phyloP scores from a whole-genome alignment of 2,113 vertebrate species.

The Sphyrna mokarran region DNA sequence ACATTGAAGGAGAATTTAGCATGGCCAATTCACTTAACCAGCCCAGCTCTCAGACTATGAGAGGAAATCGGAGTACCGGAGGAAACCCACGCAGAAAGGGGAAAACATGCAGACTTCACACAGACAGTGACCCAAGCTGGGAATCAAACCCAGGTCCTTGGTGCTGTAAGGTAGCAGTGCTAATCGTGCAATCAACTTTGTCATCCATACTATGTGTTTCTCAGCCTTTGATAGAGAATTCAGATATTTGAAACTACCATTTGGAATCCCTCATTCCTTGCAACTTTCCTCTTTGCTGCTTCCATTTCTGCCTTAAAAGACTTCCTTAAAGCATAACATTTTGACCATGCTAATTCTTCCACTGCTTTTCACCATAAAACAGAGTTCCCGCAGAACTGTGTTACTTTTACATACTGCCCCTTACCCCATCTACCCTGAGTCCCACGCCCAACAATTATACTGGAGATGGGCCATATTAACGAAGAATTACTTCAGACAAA shows the following conservation, averaged over 20 bases:
- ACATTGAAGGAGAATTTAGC: too few relatives aligned
- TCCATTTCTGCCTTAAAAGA: not conserved
- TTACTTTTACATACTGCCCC: not conserved
- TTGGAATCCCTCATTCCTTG: not conserved
- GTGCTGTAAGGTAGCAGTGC: too few relatives aligned
- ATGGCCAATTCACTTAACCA: too few relatives aligned
- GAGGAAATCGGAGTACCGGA: too few relatives aligned
- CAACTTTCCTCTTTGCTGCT: not conserved
- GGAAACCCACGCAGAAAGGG: too few relatives aligned
- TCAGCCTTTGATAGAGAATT: not conserved
- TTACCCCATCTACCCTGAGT: not conserved
- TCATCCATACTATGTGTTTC: not conserved
- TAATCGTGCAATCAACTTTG: too few relatives aligned
- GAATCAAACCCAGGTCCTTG: too few relatives aligned
- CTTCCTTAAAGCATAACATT: not conserved
- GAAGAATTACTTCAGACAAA: too few relatives aligned
- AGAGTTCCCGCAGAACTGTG: not conserved
- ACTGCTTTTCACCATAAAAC: not conserved
- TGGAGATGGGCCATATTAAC: not conserved
- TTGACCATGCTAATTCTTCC: not conserved
- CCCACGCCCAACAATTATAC: not conserved
- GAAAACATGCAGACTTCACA: too few relatives aligned
- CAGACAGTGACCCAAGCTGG: too few relatives aligned
- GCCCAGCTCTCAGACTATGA: too few relatives aligned
- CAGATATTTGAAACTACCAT: not conserved